Evolutionary conservation across 2,797 vertebrate species (phyloP).

Genomic region (Falco columbarius): DNA sequence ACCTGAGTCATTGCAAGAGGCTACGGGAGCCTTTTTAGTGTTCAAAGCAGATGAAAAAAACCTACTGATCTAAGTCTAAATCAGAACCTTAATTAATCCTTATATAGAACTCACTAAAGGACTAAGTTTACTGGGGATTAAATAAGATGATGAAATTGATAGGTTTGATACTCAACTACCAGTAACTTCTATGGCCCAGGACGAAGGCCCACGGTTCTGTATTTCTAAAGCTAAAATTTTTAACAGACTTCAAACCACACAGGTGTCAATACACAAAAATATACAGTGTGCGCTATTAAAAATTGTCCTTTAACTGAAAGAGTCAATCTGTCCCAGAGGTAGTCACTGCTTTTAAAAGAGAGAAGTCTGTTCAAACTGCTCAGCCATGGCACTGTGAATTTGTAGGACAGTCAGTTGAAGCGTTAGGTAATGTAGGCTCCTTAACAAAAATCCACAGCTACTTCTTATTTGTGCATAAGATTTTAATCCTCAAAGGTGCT

Average conservation of each 20-base stretch:
- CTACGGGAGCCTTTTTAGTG: background rate
- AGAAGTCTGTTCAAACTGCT: background rate
- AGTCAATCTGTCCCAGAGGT: background rate
- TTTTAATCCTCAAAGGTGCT: background rate
- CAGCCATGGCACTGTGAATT: background rate
- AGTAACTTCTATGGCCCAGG: background rate
- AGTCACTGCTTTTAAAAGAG: constrained; percentile 6
- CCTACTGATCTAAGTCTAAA: background rate
- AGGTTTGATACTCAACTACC: background rate
- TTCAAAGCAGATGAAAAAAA: background rate
- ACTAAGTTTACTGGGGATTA: background rate
- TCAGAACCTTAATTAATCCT: background rate
- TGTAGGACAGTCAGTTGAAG: background rate
- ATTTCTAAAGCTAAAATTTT: background rate
- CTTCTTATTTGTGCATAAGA: background rate
- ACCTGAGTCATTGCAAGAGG: constrained; percentile 2
- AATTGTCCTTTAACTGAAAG: constrained; percentile 7
- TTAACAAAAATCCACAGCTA: background rate
- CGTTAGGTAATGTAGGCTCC: background rate
- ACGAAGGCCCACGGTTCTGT: background rate
- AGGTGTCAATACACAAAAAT: background rate
- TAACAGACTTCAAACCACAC: background rate
- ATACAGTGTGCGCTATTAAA: background rate
- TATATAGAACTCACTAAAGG: background rate
- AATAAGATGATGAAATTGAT: background rate